Conservation (phyloP, 2,888 invertebrate genomes). For the Craniophora ligustri region DNA sequence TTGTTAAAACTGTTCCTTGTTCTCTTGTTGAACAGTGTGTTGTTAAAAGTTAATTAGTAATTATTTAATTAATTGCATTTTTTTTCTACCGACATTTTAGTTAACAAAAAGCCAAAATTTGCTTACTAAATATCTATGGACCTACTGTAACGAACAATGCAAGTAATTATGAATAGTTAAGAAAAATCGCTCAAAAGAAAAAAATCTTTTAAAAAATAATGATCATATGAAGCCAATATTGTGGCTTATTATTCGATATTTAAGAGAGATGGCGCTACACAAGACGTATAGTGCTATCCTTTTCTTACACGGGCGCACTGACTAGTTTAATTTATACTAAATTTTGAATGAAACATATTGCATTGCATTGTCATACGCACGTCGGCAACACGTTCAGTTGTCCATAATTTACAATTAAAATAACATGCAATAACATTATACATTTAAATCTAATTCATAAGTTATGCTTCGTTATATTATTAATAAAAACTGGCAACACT, state of each 20-base stretch:
- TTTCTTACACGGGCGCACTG: no score
- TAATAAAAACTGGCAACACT: conserved; percentile 10
- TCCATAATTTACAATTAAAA: conserved; percentile 26
- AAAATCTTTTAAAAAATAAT: no score
- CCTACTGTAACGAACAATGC: conserved; percentile 40
- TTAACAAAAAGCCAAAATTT: conserved; percentile 6
- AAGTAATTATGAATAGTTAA: not conserved
- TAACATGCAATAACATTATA: conserved; percentile 43
- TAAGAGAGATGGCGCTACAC: not conserved
- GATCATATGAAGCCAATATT: no score
- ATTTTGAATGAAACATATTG: not conserved
- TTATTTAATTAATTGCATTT: conserved; percentile 18
- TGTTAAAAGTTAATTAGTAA: conserved; percentile 6
- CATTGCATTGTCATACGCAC: conserved; percentile 28
- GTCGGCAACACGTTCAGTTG: conserved; percentile 53
- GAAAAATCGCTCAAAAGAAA: no score
- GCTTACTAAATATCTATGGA: conserved; percentile 25
- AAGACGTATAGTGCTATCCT: not conserved
- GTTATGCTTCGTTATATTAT: conserved; percentile 10
- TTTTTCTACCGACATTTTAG: conserved; percentile 26
- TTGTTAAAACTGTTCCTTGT: conserved; percentile 24
- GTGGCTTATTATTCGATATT: not conserved
- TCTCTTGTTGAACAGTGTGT: conserved; percentile 25
- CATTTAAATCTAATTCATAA: conserved; percentile 12
- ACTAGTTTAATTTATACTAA: not conserved